Base-by-base conservation (phyloP, 2,797 vertebrate genomes). In the Anabacerthia variegaticeps region DNA sequence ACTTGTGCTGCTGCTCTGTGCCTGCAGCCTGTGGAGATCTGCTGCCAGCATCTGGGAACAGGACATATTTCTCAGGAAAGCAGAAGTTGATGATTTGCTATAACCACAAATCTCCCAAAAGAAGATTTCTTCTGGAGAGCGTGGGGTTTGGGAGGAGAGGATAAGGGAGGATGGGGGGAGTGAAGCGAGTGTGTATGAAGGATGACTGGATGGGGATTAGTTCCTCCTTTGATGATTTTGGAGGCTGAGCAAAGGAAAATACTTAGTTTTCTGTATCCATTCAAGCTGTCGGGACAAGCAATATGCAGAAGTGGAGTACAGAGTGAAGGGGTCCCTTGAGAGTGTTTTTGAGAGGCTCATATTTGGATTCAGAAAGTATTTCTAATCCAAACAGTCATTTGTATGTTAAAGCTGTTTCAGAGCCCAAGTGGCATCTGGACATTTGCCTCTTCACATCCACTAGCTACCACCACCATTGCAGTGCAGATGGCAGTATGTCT, bases 401-500 rank as follows among this genome's bases (percentile, higher is more conserved):
- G n/a, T 84, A 18, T 63, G 37, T 87, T 84, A 80, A 75, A 92
- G 30, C 67, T 91, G 44, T 93, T 87, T 93, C 77, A 80, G 49
- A 93, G 65, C 44, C 61, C 88, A 62, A 22, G 59, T 39, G 61
- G 54, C 85, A 95, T 86, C 88, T 86, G 93, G 72, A 92, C 65
- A 55, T 46, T 81, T 71, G 71, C 63, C 61, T 88, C 52, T 77
- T 84, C 0, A 2, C 37, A 85, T 90, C 74, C 85, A 94, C 94
- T 93, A 96, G 91, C 91, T 92, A 63, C 85, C 85, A 92, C 83
- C 92, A 92, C 72, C 1, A 0, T 74, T 79, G 63, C n/a, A 82
- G 85, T 51, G 52, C 91, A 95, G 94, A 96, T 96, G 92, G 93
- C 36, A 2, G 54, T 76, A 44, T 72, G 56, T 90, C 88, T 92